Evolutionary conservation across 2,888 invertebrate genomes (phyloP).

Genomic region (Sarcophaga carnaria): DNA sequence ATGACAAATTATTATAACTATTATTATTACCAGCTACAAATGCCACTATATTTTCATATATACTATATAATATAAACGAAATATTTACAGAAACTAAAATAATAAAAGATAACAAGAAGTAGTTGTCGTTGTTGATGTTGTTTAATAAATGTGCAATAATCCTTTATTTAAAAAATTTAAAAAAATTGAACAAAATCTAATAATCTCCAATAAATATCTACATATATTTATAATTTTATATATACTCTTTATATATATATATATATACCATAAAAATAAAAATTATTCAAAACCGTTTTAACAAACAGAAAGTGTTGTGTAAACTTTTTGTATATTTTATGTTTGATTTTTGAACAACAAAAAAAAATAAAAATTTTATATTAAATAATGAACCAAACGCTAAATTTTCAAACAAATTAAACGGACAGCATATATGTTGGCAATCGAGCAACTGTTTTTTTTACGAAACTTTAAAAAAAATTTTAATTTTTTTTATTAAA

Average conservation of each 20-base stretch:
- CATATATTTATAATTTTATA: constrained; percentile 68
- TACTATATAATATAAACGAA: constrained; percentile 45
- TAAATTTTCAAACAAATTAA: constrained; percentile 64
- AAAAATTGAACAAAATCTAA: constrained; percentile 70
- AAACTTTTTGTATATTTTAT: constrained; percentile 71
- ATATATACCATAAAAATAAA: constrained; percentile 24
- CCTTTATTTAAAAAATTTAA: constrained; percentile 69
- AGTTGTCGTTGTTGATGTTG: constrained; percentile 81
- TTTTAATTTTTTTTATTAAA: constrained; percentile 55
- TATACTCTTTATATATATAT: constrained; percentile 27
- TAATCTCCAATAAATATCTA: constrained; percentile 70
- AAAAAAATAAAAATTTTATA: constrained; percentile 19
- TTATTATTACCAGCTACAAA: constrained; percentile 49
- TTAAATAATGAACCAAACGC: not conserved
- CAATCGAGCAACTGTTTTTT: constrained; percentile 80
- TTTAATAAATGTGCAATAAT: constrained; percentile 80
- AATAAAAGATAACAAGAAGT: constrained; percentile 73
- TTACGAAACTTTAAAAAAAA: constrained; percentile 40
- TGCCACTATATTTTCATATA: constrained; percentile 38
- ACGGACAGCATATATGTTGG: constrained; percentile 82
- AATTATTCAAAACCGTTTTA: constrained; percentile 39
- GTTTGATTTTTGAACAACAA: constrained; percentile 78
- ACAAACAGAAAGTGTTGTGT: constrained; percentile 72
- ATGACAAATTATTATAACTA: constrained; percentile 22
- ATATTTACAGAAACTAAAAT: constrained; percentile 54